Conservation (phyloP, 2,113 vertebrate species). For the Pachyramphus minor region DNA sequence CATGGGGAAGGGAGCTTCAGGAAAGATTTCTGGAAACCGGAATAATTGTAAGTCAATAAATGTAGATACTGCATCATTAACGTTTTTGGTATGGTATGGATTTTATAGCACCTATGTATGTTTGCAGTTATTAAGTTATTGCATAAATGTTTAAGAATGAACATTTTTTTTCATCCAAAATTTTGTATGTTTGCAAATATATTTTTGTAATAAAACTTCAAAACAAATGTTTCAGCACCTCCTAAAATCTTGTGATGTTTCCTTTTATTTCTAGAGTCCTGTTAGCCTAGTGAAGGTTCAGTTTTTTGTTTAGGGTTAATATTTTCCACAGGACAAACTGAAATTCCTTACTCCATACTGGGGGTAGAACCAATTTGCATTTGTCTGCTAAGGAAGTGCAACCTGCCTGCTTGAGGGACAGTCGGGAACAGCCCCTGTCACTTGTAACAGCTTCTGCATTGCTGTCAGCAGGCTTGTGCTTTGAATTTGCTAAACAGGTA, state of each 20-base stretch:
- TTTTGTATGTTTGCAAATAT: slow-evolving; percentile 85
- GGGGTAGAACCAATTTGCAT: not conserved
- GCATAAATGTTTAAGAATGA: slow-evolving; percentile 78
- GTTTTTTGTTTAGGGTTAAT: not conserved
- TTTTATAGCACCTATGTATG: slow-evolving; percentile 79
- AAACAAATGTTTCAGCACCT: slow-evolving; percentile 77
- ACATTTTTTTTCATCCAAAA: slow-evolving; percentile 81
- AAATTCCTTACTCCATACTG: not conserved
- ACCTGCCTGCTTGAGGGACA: not conserved
- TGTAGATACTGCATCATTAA: slow-evolving; percentile 68
- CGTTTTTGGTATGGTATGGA: slow-evolving; percentile 70
- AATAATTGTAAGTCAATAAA: slow-evolving; percentile 43
- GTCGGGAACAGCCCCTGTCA: not conserved
- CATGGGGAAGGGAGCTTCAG: not conserved
- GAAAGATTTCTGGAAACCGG: slow-evolving; percentile 4
- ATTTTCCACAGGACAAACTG: not conserved
- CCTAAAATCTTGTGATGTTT: slow-evolving; percentile 41
- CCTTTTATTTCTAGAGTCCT: slow-evolving; percentile 18
- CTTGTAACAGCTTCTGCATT: not conserved
- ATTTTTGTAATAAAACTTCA: slow-evolving; percentile 85
- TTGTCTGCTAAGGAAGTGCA: not conserved
- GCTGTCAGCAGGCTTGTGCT: not conserved
- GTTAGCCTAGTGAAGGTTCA: not conserved
- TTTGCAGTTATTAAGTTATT: slow-evolving; percentile 83
- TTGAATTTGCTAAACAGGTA: not conserved